A percentile compares a stretch with the other conserved stretches of the same genome.
These are phyloP conservation scores for Himantopus leucocephalus DNA, from an alignment of 2,113 vertebrate species.

Conservation along the genomic window DNA sequence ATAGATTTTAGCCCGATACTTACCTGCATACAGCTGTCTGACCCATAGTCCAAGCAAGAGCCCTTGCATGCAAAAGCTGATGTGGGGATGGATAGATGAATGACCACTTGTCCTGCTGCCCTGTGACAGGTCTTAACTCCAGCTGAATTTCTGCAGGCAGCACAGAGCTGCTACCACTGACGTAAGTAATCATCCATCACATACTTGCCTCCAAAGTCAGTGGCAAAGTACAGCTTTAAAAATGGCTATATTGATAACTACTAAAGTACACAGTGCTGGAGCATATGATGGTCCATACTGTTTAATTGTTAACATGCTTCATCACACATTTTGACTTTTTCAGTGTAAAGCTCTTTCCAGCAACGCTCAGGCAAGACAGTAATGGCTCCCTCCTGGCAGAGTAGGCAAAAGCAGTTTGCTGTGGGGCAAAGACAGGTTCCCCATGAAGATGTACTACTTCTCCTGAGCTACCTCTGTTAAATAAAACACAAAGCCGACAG, in stretches of 20 bases:
- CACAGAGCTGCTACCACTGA: background rate
- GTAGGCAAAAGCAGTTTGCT: background rate
- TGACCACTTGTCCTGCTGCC: background rate
- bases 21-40: background rate
- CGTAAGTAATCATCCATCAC: background rate
- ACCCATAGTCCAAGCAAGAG: background rate
- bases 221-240: background rate
- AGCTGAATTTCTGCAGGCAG: background rate
- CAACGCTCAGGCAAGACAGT: background rate
- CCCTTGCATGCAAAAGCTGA: background rate
- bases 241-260: background rate
- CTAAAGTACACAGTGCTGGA: background rate
- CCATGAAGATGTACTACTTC: background rate
- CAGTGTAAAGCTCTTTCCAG: background rate
- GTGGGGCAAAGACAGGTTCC: background rate
- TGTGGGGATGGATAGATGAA: background rate
- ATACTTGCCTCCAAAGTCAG: background rate
- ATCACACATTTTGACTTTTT: background rate
- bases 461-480: background rate
- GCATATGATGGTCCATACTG: accelerated
- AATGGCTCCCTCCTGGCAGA: background rate
- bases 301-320: background rate
- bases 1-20: background rate
- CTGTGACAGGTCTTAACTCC: background rate
- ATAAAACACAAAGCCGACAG: background rate